phyloP scores from a whole-genome alignment of 2,113 vertebrate species.

The Mohoua ochrocephala region DNA sequence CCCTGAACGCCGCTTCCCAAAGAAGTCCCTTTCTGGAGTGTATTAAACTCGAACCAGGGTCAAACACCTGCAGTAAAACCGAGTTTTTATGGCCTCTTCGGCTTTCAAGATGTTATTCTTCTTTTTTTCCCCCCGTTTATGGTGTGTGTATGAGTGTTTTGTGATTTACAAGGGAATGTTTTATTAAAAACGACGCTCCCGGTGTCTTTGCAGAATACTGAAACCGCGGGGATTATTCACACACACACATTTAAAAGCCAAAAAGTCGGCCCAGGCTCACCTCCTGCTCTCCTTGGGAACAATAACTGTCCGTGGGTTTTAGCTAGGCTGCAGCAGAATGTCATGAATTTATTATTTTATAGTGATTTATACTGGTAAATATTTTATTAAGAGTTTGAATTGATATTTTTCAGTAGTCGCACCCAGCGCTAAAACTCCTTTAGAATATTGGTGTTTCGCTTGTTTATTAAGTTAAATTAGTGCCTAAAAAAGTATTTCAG shows the following conservation, averaged over 20 bases:
- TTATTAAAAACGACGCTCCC: not conserved
- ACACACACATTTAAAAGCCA: not conserved
- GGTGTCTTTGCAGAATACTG: not conserved
- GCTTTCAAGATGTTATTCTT: not conserved
- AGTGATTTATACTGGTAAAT: not conserved
- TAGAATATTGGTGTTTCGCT: fast-evolving
- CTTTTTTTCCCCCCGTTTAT: fast-evolving
- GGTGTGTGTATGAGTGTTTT: not conserved
- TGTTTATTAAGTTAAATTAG: not conserved
- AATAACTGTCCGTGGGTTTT: fast-evolving
- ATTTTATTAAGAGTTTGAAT: not conserved
- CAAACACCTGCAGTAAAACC: not conserved
- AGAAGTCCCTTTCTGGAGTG: not conserved
- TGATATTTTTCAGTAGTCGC: fast-evolving
- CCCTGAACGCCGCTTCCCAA: not conserved
- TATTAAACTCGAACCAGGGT: not conserved
- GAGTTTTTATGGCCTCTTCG: not conserved
- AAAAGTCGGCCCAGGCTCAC: not conserved
- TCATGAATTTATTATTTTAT: not conserved
- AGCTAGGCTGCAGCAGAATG: not conserved
- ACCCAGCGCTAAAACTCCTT: not conserved
- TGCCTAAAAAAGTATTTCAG: not conserved
- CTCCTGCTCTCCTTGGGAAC: not conserved
- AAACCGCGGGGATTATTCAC: not conserved
- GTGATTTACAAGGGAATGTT: not conserved